These are phyloP conservation scores for Drosophila malerkotliana DNA, from an alignment of 1,140 invertebrate species.

Conservation along the genomic window DNA sequence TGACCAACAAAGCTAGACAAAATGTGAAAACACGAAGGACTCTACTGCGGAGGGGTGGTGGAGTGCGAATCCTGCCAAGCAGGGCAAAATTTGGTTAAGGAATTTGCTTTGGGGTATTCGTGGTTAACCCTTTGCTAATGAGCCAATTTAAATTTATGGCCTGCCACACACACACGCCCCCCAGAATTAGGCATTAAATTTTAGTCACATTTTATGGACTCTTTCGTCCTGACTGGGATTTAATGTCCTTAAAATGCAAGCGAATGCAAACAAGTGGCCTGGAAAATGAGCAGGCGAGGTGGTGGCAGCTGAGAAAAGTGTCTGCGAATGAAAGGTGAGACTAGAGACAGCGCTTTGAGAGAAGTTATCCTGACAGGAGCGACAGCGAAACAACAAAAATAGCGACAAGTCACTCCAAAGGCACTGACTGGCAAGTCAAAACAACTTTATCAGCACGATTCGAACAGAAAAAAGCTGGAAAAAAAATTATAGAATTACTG, in stretches of 20 bases:
- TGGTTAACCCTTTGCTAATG: conserved; percentile 79
- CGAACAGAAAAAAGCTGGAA: conserved; percentile 9
- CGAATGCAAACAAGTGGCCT: conserved; percentile 49
- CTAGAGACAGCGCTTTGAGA: conserved; percentile 33
- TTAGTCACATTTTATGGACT: conserved; percentile 6
- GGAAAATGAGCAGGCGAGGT: conserved; percentile 69
- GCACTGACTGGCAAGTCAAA: conserved; percentile 43
- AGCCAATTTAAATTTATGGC: conserved; percentile 80
- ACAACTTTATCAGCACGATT: conserved; percentile 67
- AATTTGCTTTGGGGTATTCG: conserved; percentile 49
- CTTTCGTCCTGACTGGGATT: background rate
- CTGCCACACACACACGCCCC: conserved; percentile 1
- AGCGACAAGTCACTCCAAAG: conserved; percentile 61
- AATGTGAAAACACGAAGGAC: conserved; percentile 8
- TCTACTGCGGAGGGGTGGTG: background rate
- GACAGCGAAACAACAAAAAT: conserved; percentile 20
- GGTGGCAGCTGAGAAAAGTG: conserved; percentile 18
- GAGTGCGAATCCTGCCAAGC: conserved; percentile 18
- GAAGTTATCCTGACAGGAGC: conserved; percentile 54
- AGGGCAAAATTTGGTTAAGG: conserved; percentile 48
- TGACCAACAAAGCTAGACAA: conserved; percentile 68
- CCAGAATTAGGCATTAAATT: conserved; percentile 33
- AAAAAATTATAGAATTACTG: conserved; percentile 4
- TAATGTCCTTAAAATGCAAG: conserved; percentile 11
- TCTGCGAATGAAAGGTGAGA: conserved; percentile 70